Evolutionary conservation across 2,888 invertebrate species (phyloP).

Genomic region (Chloroclystis v-ata): DNA sequence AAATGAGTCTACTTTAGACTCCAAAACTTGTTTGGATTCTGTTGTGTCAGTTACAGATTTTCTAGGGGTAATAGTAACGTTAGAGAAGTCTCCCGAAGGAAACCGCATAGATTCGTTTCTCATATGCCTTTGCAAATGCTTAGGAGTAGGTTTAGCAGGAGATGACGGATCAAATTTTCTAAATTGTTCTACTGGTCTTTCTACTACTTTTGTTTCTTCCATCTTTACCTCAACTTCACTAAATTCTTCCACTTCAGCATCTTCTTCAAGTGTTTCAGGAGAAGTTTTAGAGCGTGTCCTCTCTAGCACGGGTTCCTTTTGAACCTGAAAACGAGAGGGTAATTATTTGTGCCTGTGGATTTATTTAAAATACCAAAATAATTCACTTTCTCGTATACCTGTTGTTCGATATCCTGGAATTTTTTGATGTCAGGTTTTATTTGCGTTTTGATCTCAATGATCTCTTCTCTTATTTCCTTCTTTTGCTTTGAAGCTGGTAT

Average conservation of each 20-base stretch:
- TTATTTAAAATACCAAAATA: conserved; percentile 10
- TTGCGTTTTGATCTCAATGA: conserved; percentile 83
- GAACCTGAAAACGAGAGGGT: conserved; percentile 42
- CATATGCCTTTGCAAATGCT: conserved; percentile 74
- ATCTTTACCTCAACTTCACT: conserved; percentile 46
- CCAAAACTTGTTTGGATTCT: conserved; percentile 48
- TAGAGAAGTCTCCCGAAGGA: conserved; percentile 74
- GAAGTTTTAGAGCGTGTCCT: conserved; percentile 62
- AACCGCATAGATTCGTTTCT: conserved; percentile 76
- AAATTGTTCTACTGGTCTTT: conserved; percentile 61
- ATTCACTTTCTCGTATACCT: conserved; percentile 43
- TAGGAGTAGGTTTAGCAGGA: conserved; percentile 71
- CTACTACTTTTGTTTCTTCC: conserved; percentile 54
- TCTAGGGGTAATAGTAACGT: conserved; percentile 68
- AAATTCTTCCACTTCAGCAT: conserved; percentile 42
- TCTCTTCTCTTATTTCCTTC: conserved; percentile 85
- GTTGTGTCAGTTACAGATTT: conserved; percentile 70
- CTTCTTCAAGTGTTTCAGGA: conserved; percentile 57
- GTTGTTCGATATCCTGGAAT: conserved; percentile 73
- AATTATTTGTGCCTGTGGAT: conserved; percentile 14
- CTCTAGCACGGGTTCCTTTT: conserved; percentile 64
- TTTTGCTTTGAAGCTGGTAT: conserved; percentile 86
- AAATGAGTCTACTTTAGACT: conserved; percentile 50
- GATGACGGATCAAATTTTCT: conserved; percentile 69
- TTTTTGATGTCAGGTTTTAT: conserved; percentile 77